Conservation (phyloP, 2,888 invertebrate species). For the Trichopoda pennipes region DNA sequence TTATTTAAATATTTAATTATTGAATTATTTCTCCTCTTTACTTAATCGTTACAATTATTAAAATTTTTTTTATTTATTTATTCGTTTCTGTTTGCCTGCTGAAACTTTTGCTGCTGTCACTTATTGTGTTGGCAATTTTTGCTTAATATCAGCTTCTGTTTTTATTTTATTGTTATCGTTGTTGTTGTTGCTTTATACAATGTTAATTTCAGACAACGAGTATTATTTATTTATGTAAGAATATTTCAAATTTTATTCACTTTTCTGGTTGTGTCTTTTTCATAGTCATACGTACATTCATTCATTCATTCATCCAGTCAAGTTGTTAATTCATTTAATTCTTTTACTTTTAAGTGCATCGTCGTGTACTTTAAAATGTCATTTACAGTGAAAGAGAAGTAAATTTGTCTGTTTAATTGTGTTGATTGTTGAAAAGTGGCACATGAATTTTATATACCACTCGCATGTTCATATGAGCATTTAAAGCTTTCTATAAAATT, state of each 20-base stretch:
- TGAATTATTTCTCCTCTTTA: constrained; percentile 29
- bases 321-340: constrained; percentile 16
- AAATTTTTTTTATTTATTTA: too few relatives aligned
- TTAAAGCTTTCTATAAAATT: neutral
- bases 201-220: constrained; percentile 9
- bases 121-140: constrained; percentile 8
- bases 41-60: constrained; percentile 35
- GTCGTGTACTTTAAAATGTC: constrained; percentile 53
- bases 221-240: constrained; percentile 28
- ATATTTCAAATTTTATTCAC: constrained; percentile 47
- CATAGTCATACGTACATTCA: neutral
- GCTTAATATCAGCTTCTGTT: neutral
- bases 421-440: constrained; percentile 66
- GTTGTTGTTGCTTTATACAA: constrained; percentile 6
- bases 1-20: neutral
- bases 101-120: constrained; percentile 26
- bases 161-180: neutral
- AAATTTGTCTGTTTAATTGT: constrained; percentile 55
- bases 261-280: constrained; percentile 41
- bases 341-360: constrained; percentile 6
- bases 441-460: constrained; percentile 61
- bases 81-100: neutral
- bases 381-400: constrained; percentile 40
- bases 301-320: neutral
- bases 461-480: constrained; percentile 23